A percentile compares a stretch with the other conserved stretches of the same genome.
Conservation (phyloP, 2,113 vertebrate species). For the Solenodon paradoxus region DNA sequence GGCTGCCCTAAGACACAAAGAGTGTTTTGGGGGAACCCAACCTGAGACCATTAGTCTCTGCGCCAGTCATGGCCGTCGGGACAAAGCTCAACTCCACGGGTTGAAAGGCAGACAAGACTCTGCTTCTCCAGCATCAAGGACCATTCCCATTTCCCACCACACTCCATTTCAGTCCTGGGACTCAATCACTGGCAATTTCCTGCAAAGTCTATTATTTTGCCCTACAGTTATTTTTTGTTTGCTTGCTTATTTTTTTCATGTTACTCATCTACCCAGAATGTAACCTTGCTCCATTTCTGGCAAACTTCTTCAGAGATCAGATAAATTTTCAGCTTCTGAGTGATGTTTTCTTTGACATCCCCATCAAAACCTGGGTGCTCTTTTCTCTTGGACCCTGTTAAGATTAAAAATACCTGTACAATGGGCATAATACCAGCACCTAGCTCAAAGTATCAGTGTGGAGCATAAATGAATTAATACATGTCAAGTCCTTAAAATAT, state of each 20-base stretch:
- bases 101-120: neutral
- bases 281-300: neutral
- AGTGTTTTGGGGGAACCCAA: neutral
- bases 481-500: neutral
- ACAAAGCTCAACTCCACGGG: neutral
- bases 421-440: neutral
- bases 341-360: neutral
- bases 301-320: neutral
- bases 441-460: neutral
- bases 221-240: neutral
- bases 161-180: neutral
- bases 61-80: neutral
- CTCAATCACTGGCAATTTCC: neutral
- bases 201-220: neutral
- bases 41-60: neutral
- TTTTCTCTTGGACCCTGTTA: neutral
- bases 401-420: neutral
- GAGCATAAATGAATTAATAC: neutral
- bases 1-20: neutral
- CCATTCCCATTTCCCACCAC: no score
- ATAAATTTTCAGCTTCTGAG: neutral
- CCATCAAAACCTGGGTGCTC: neutral
- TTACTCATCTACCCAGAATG: neutral
- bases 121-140: neutral
- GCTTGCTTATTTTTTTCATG: neutral